Base-by-base conservation (phyloP, 1,140 invertebrate species). In the Cecropterus lyciades region DNA sequence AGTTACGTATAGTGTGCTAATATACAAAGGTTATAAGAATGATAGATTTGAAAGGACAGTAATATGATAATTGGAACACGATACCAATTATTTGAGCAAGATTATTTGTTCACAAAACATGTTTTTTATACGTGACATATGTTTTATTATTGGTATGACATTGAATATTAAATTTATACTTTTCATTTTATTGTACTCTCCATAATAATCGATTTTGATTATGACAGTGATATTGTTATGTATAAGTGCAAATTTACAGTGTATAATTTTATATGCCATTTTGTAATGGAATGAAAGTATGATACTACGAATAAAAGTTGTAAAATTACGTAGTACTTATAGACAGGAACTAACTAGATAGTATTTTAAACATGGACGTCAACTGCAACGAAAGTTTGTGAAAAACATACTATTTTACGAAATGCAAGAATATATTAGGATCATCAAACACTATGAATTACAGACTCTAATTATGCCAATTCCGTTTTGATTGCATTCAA, bases 391-490 rank as follows among this genome's bases (percentile, higher is more conserved):
- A 56, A 51, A 45, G 27, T 46, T 8, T 9, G 3, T 33, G 3
- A 33, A 10, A 33, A 33, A 4, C 6, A 33, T 6, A 33, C 7
- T 33, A 33, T 33, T 33, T 33, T 10, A 10, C 30, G 6, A 33
- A 33, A 33, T 33, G 30, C 30, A 33, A 33, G 30, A 33, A 33
- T 33, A 33, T 7, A 33, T 33, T 33, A 33, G 30, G 30, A 33
- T 3, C 30, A 33, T 10, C 30, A 33, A 33, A 33, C 7, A 33
- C 55, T 57, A 45, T 45, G 17, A 27, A 14, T 71, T 62, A 62
- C 56, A 70, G 64, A 65, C 56, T 62, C 57, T 57, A 66, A 33
- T 7, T 9, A 63, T 70, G 62, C 43, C 40, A 60, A 65, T 46
- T 56, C 52, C 52, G 52, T 55, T 55, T 70, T 56, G 51, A 55